Evolutionary conservation across 2,113 vertebrate genomes (phyloP).

Genomic region (Eclectus roratus): DNA sequence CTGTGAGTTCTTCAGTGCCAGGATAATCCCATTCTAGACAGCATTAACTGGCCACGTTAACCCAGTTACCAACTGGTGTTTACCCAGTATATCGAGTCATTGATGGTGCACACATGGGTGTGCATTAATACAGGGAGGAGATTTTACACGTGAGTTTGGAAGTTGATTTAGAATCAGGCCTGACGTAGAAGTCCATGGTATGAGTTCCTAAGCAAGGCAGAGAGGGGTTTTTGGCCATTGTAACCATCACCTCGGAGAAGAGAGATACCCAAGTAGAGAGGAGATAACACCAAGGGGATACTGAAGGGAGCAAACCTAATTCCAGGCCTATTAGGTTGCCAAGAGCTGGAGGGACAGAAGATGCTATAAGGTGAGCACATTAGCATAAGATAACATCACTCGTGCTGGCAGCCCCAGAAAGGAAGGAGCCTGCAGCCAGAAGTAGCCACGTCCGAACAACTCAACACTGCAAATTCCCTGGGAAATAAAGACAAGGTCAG

Average conservation of each 20-base stretch:
- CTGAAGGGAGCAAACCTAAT: not conserved
- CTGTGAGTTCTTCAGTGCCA: not conserved
- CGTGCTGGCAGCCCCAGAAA: not conserved
- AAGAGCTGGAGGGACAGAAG: not conserved
- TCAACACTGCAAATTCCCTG: not conserved
- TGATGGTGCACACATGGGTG: not conserved
- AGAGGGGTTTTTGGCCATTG: not conserved
- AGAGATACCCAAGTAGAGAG: not conserved
- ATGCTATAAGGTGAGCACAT: not conserved
- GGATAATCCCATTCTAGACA: not conserved
- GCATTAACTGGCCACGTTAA: not conserved
- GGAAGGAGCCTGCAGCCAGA: not conserved
- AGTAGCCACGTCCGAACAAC: not conserved
- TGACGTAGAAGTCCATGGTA: not conserved
- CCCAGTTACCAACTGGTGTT: not conserved
- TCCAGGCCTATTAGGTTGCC: not conserved
- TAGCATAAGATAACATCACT: not conserved
- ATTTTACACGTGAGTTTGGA: not conserved
- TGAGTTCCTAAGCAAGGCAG: not conserved
- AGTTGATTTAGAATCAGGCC: not conserved
- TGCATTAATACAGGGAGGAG: not conserved
- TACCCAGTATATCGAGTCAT: not conserved
- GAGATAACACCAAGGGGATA: fast-evolving
- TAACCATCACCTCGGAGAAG: not conserved
- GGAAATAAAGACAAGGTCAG: not conserved